Percentiles rank a stretch among this genome's conserved stretches.
Evolutionary conservation across 2,797 vertebrate species (phyloP).

Genomic region (Propithecus deckenii): DNA sequence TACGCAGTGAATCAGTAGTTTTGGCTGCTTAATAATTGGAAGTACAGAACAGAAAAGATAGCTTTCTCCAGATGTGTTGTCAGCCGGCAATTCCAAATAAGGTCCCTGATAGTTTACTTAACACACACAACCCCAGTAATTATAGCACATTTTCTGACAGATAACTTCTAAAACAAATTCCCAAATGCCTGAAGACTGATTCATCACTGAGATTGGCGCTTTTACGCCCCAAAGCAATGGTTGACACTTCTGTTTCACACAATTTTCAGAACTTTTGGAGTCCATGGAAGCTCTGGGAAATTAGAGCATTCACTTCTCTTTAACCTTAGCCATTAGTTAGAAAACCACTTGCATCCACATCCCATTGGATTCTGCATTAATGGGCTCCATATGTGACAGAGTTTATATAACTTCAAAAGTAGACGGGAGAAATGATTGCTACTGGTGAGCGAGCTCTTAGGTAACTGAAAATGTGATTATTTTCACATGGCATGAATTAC

Average conservation of each 20-base stretch:
- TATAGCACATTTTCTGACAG: not conserved
- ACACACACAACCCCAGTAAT: not conserved
- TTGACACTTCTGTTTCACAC: not conserved
- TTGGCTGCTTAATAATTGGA: not conserved
- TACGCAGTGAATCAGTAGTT: not conserved
- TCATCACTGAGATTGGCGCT: not conserved
- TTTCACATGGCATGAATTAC: not conserved
- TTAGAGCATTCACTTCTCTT: not conserved
- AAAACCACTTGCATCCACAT: not conserved
- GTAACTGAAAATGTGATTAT: not conserved
- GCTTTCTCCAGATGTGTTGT: slow-evolving; percentile 15
- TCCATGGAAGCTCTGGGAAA: not conserved
- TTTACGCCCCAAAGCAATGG: not conserved
- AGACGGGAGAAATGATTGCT: not conserved
- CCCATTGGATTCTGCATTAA: not conserved
- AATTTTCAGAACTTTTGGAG: not conserved
- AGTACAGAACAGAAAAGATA: not conserved
- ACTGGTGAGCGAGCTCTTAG: not conserved
- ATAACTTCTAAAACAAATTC: not conserved
- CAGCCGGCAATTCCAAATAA: not conserved
- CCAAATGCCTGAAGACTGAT: not conserved
- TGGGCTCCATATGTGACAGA: not conserved
- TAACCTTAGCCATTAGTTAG: not conserved
- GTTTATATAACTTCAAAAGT: slow-evolving; percentile 15
- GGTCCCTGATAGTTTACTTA: not conserved